phyloP scores from a whole-genome alignment of 2,888 invertebrate genomes.

The Gymnosoma rotundatum region DNA sequence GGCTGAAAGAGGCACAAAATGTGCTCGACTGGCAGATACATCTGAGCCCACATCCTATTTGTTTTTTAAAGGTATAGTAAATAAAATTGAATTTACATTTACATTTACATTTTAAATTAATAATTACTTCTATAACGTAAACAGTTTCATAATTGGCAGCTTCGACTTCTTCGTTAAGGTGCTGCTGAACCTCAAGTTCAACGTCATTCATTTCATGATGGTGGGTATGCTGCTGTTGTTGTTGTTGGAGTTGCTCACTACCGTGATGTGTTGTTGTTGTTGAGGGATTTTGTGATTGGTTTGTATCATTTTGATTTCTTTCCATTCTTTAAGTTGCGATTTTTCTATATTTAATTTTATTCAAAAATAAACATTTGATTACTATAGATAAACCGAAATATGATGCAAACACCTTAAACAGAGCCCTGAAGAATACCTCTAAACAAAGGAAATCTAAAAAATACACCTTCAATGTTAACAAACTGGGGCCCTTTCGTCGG shows the following conservation, averaged over 20 bases:
- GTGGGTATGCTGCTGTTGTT: conserved; percentile 42
- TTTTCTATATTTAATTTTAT: neutral
- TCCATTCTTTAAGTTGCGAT: conserved; percentile 52
- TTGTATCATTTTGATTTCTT: conserved; percentile 57
- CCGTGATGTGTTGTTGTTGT: conserved; percentile 63
- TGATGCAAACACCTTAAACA: no score
- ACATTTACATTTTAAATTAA: neutral
- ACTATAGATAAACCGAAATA: no score
- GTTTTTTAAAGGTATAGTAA: neutral
- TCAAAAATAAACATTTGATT: neutral
- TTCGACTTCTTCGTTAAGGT: conserved; percentile 65
- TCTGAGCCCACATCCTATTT: conserved; percentile 64
- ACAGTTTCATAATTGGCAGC: conserved; percentile 66
- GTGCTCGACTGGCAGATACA: conserved; percentile 60
- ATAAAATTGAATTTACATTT: neutral
- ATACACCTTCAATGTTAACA: no score
- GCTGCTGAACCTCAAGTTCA: conserved; percentile 65
- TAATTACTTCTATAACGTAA: conserved; percentile 67
- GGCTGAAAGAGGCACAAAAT: conserved; percentile 57
- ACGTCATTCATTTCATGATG: conserved; percentile 67
- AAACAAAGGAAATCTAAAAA: no score
- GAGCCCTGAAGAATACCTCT: no score
- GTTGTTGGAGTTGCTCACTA: conserved; percentile 47
- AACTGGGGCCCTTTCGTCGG: no score
- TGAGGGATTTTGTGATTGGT: conserved; percentile 62